A percentile compares a stretch with the other conserved stretches of the same genome.
phyloP scores from a whole-genome alignment of 2,797 vertebrate genomes.

The Crypturellus tataupa region DNA sequence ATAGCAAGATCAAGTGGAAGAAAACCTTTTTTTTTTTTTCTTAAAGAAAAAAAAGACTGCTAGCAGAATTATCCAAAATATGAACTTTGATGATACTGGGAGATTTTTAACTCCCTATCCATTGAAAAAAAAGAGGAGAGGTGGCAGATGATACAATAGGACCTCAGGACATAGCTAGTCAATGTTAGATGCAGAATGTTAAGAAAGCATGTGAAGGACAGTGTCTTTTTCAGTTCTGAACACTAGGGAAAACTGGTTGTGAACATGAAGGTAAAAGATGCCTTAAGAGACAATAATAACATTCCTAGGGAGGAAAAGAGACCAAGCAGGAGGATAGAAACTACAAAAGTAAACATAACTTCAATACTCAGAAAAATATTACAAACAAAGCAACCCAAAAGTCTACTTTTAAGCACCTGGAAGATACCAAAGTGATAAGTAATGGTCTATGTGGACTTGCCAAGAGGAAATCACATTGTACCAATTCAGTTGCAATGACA shows the following conservation, averaged over 20 bases:
- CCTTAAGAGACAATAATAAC: background rate
- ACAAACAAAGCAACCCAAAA: background rate
- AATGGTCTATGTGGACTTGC: background rate
- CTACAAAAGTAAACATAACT: background rate
- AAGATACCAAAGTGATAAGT: background rate
- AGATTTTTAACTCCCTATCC: background rate
- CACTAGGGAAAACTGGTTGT: background rate
- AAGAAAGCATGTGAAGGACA: background rate
- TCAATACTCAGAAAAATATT: background rate
- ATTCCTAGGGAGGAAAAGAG: background rate
- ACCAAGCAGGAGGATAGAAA: background rate
- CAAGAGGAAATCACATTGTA: background rate
- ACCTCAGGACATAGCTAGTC: fast-evolving
- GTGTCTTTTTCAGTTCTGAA: background rate
- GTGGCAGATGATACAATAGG: background rate
- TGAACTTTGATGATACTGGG: background rate
- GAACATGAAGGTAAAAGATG: background rate
- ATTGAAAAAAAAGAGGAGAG: background rate
- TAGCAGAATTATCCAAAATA: background rate
- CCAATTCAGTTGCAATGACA: background rate
- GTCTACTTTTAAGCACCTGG: background rate
- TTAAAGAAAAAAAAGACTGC: background rate
- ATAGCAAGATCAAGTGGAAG: background rate
- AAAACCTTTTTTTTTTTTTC: background rate
- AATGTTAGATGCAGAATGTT: background rate